phyloP scores from a whole-genome alignment of 2,888 invertebrate species.

The Scaptomyza flava region DNA sequence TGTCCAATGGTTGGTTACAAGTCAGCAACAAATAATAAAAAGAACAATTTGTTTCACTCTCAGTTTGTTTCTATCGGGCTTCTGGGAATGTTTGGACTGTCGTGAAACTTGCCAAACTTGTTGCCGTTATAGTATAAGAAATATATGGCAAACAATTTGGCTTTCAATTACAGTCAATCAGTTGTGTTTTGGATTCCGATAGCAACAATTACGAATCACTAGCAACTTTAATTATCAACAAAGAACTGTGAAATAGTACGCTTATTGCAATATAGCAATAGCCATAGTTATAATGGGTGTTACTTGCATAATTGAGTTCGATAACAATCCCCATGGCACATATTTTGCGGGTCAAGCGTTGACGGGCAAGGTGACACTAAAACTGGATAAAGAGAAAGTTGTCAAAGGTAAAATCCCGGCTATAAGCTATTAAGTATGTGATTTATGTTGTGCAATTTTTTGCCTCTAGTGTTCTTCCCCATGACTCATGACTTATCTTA shows the following conservation, averaged over 20 bases:
- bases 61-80: constrained; percentile 58
- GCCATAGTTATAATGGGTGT: constrained; percentile 65
- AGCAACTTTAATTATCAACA: constrained; percentile 11
- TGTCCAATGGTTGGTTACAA: constrained; percentile 23
- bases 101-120: constrained; percentile 33
- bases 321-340: constrained; percentile 80
- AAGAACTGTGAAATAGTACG: constrained; percentile 4
- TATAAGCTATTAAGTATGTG: not conserved
- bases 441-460: constrained; percentile 1
- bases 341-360: constrained; percentile 81
- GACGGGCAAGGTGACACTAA: constrained; percentile 67
- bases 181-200: constrained; percentile 53
- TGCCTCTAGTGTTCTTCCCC: constrained; percentile 18
- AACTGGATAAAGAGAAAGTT: constrained; percentile 69
- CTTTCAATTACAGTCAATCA: constrained; percentile 46
- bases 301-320: constrained; percentile 80
- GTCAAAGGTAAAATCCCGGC: constrained; percentile 61
- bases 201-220: constrained; percentile 39
- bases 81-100: constrained; percentile 35
- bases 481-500: constrained; percentile 69
- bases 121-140: constrained; percentile 13
- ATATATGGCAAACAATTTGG: constrained; percentile 14
- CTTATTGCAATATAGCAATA: constrained; percentile 15
- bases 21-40: constrained; percentile 4
- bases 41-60: constrained; percentile 50